Percentiles rank a stretch among this genome's conserved stretches.
Conservation (phyloP, 2,888 invertebrate genomes). For the Onchidella celtica region DNA sequence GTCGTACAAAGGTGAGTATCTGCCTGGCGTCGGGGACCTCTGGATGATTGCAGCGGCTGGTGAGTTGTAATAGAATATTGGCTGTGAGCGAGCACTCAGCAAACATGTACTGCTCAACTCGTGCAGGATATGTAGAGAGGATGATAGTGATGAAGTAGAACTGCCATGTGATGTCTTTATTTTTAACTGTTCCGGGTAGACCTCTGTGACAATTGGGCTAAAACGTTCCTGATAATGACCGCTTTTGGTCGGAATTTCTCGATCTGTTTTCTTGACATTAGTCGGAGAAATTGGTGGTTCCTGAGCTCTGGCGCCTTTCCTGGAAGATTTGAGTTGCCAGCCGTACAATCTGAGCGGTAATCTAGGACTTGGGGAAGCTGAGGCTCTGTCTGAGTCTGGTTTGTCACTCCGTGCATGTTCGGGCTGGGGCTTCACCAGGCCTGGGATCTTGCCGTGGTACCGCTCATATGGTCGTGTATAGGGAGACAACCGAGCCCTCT, state of each 20-base stretch:
- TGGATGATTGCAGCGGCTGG: background rate
- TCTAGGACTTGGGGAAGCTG: no score
- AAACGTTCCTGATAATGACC: background rate
- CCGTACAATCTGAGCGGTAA: no score
- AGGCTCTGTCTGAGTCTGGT: background rate
- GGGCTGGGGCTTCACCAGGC: background rate
- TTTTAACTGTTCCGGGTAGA: background rate
- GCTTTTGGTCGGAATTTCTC: background rate
- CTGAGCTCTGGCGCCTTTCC: background rate
- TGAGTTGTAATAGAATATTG: background rate
- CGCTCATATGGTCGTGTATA: background rate
- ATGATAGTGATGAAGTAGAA: background rate
- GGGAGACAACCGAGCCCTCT: background rate
- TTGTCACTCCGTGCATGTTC: background rate
- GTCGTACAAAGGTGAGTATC: slow-evolving; percentile 23
- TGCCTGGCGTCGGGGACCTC: background rate
- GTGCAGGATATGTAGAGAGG: background rate
- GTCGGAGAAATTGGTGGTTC: no score
- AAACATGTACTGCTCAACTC: background rate
- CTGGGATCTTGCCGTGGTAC: background rate
- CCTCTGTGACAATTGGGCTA: background rate
- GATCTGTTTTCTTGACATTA: background rate
- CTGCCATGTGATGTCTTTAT: background rate
- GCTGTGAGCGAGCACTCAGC: background rate
- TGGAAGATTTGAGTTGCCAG: background rate